These are phyloP conservation scores for Eupithecia inturbata DNA, from an alignment of 2,888 invertebrate genomes.

Conservation along the genomic window DNA sequence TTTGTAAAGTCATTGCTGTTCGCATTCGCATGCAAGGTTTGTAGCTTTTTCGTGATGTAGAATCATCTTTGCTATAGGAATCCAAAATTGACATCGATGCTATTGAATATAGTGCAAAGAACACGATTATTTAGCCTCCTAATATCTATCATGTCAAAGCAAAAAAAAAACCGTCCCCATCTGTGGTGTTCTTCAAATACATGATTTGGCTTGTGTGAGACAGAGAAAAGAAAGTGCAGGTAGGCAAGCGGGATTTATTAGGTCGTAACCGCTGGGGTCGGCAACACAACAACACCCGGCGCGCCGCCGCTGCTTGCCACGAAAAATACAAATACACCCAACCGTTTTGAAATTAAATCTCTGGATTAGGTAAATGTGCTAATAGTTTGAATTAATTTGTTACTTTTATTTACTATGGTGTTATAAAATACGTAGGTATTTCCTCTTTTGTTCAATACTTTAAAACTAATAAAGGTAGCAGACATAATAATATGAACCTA, in stretches of 20 bases:
- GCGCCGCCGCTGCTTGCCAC: constrained; percentile 52
- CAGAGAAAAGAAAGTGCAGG: constrained; percentile 82
- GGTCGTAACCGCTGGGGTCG: constrained; percentile 80
- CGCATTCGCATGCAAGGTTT: background rate
- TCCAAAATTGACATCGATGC: background rate
- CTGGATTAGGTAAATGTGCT: constrained; percentile 12
- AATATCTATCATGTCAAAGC: constrained; percentile 46
- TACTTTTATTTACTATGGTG: background rate
- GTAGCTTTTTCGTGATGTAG: background rate
- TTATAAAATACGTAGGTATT: background rate
- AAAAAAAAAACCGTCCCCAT: constrained; percentile 61
- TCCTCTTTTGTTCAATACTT: background rate
- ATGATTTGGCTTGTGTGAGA: constrained; percentile 67
- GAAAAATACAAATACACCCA: constrained; percentile 36
- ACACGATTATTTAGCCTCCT: background rate
- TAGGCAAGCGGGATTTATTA: constrained; percentile 80
- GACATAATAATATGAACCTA: too few relatives aligned
- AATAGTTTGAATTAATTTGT: constrained; percentile 5
- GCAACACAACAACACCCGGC: constrained; percentile 57
- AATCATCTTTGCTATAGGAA: background rate
- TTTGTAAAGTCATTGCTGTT: background rate
- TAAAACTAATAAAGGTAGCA: background rate
- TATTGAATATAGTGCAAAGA: background rate
- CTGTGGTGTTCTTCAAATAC: constrained; percentile 61
- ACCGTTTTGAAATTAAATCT: constrained; percentile 24